Conservation (phyloP, 2,797 vertebrate genomes). For the Notolabrus celidotus region DNA sequence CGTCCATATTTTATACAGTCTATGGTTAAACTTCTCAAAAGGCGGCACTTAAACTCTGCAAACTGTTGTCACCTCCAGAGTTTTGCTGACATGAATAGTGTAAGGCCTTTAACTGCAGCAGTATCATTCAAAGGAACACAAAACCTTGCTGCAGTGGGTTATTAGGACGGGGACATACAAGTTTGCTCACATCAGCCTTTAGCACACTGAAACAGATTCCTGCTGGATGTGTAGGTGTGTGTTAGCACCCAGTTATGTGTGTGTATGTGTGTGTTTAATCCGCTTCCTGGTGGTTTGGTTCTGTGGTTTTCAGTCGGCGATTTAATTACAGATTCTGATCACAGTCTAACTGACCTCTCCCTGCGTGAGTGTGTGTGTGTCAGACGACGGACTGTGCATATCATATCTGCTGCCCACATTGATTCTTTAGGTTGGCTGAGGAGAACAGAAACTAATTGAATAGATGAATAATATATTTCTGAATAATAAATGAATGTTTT, state of each 20-base stretch:
- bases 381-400: conserved; percentile 71
- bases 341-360: conserved; percentile 72
- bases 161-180: no score
- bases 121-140: no score
- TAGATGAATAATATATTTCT: conserved; percentile 86
- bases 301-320: conserved; percentile 46
- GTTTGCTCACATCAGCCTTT: no score
- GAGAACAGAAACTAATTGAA: conserved; percentile 82
- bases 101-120: no score
- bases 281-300: conserved; percentile 30
- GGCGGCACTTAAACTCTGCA: no score
- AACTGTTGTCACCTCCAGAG: no score
- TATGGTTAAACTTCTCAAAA: no score
- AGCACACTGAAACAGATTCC: no score
- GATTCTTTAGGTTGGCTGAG: conserved; percentile 84
- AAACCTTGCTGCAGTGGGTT: no score
- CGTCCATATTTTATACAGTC: no score
- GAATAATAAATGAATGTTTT: conserved; percentile 86
- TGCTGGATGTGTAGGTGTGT: not conserved
- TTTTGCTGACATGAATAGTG: no score
- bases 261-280: conserved; percentile 19
- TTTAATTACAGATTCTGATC: conserved; percentile 70
- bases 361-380: conserved; percentile 34
- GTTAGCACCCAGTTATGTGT: not conserved
- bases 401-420: conserved; percentile 71